A percentile compares a stretch with the other conserved stretches of the same genome.
Conservation (phyloP, 2,113 vertebrate genomes). For the chimpanzee (Pan troglodytes) region NHGRI_mPanTro3-v2.1_pri NC_072413.2:58098501-58099000, state of each 20-base stretch:
- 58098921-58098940: neutral
- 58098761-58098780: neutral
- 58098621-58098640: neutral
- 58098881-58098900: neutral
- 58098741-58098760: neutral
- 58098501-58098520: constrained; percentile 12
- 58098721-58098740: neutral
- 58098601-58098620: neutral
- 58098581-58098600: neutral
- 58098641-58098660: neutral
- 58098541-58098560: neutral
- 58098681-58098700: neutral
- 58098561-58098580: neutral
- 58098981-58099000: neutral
- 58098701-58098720: neutral
- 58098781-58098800: constrained; percentile 15
- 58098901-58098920: neutral
- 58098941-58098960: neutral
- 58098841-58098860: neutral
- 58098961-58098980: neutral
- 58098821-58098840: neutral
- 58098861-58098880: neutral
- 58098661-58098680: neutral
- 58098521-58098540: neutral
- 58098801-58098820: neutral